Percentiles rank a stretch among this genome's conserved stretches.
These are phyloP conservation scores for Itoplectis maculator DNA, from an alignment of 2,888 invertebrate species.

Conservation along the genomic window DNA sequence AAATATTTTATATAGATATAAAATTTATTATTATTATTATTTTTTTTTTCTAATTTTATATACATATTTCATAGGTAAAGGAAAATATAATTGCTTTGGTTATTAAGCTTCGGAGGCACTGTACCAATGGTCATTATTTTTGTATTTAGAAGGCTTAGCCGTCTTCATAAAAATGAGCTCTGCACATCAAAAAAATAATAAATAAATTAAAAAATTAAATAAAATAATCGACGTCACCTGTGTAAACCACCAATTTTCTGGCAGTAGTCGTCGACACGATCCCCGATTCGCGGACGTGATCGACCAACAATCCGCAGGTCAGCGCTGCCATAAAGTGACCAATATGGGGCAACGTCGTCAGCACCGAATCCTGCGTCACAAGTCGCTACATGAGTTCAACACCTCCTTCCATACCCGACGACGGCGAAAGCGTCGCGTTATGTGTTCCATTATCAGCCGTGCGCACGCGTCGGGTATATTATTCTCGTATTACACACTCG, in stretches of 20 bases:
- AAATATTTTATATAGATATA: no score
- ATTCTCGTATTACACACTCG: neutral
- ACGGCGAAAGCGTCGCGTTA: constrained; percentile 1
- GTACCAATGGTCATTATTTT: no score
- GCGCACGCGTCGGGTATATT: neutral
- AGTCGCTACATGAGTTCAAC: neutral
- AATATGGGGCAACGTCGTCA: constrained; percentile 86
- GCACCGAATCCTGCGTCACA: constrained; percentile 86
- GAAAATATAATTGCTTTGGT: no score
- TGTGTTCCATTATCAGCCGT: neutral
- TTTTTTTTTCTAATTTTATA: no score
- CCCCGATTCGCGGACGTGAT: constrained; percentile 86
- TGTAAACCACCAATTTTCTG: constrained; percentile 86
- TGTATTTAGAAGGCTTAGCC: no score
- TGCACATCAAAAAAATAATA: neutral
- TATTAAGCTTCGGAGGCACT: no score
- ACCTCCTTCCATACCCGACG: neutral
- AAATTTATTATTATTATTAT: no score
- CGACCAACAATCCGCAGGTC: constrained; percentile 86
- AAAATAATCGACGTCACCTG: constrained; percentile 81
- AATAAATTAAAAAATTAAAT: neutral
- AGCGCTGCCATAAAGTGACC: constrained; percentile 87
- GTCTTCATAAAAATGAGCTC: no score
- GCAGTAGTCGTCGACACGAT: constrained; percentile 87
- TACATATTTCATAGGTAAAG: no score